phyloP scores from a whole-genome alignment of 1,140 invertebrate species.

The Drosophila albomicans region DNA sequence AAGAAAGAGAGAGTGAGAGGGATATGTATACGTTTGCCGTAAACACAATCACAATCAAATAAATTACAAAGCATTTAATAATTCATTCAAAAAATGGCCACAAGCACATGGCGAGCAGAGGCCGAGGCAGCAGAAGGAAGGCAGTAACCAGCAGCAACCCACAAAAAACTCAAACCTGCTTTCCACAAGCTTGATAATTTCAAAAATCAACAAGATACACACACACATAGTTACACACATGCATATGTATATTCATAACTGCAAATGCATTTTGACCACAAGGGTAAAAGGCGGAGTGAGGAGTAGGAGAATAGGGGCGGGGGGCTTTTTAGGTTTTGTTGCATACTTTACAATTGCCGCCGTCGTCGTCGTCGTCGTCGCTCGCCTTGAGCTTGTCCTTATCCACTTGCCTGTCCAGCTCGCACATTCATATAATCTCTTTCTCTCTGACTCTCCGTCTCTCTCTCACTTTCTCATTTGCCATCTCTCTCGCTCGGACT shows the following conservation, averaged over 20 bases:
- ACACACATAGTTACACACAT: background rate
- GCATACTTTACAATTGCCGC: constrained; percentile 47
- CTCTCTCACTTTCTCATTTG: background rate
- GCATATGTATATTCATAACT: constrained; percentile 65
- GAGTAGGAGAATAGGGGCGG: background rate
- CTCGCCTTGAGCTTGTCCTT: constrained; percentile 52
- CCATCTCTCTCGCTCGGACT: constrained; percentile 29
- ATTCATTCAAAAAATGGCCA: constrained; percentile 79
- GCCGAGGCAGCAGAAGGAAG: background rate
- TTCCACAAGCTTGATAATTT: constrained; percentile 74
- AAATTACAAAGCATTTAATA: constrained; percentile 83
- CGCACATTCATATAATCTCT: constrained; percentile 29
- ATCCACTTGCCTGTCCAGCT: constrained; percentile 45
- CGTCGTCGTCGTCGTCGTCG: constrained; percentile 33
- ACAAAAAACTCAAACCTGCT: constrained; percentile 30
- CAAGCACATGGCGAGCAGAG: constrained; percentile 54
- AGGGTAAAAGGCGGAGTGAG: background rate
- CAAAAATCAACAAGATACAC: constrained; percentile 80
- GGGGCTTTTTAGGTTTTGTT: constrained; percentile 40
- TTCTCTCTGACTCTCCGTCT: background rate
- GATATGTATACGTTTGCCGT: constrained; percentile 31
- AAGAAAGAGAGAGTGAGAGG: background rate
- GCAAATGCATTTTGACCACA: constrained; percentile 80
- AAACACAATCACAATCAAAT: constrained; percentile 79
- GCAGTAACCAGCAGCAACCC: constrained; percentile 11